Evolutionary conservation across 2,797 vertebrate species (phyloP).

Genomic region (Numenius phaeopus): DNA sequence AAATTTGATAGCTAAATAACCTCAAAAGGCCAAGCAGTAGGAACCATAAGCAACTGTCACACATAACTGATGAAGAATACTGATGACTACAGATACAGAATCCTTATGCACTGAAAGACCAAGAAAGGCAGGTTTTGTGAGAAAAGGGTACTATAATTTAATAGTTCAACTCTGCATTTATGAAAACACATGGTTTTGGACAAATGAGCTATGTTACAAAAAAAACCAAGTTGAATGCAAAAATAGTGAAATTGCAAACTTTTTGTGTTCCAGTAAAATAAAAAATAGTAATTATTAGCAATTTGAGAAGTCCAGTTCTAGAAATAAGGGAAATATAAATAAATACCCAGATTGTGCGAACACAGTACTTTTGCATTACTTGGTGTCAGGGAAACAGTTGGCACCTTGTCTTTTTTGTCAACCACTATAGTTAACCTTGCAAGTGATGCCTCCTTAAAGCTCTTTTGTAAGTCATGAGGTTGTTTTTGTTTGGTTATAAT

Average conservation of each 20-base stretch:
- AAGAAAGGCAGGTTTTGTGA: background rate
- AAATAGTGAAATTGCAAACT: background rate
- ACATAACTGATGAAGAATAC: background rate
- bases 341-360: background rate
- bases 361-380: background rate
- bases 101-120: background rate
- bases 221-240: background rate
- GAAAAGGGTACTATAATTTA: background rate
- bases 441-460: background rate
- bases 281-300: background rate
- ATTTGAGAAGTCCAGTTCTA: background rate
- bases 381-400: background rate
- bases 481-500: background rate
- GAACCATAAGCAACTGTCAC: background rate
- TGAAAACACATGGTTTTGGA: background rate
- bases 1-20: constrained; percentile 5
- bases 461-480: background rate
- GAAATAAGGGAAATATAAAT: background rate
- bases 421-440: background rate
- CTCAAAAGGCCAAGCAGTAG: background rate
- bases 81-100: background rate
- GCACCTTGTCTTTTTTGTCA: background rate
- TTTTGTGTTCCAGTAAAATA: background rate
- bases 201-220: background rate
- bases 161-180: background rate